Evolutionary conservation across 2,888 invertebrate genomes (phyloP).

Genomic region (Amphipoea lucens): DNA sequence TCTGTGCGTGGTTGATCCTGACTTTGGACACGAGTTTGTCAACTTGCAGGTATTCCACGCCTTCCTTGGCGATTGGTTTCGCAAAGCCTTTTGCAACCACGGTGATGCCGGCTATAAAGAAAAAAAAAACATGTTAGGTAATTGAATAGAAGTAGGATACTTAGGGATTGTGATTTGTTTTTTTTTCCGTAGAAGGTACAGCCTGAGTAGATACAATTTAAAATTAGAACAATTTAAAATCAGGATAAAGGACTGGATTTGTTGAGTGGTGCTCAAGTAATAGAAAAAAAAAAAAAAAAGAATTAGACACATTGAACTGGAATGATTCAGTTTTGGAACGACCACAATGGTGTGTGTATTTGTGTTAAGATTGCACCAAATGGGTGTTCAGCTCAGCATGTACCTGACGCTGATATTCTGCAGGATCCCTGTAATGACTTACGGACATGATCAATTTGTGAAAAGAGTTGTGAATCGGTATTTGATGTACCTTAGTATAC

Average conservation of each 20-base stretch:
- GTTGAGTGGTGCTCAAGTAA: neutral
- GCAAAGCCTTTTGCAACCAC: slow-evolving; percentile 90
- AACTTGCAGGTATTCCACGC: slow-evolving; percentile 91
- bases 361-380: neutral
- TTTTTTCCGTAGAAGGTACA: too few relatives aligned
- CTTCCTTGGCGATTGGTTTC: slow-evolving; percentile 90
- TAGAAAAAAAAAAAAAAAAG: neutral
- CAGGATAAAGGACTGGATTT: neutral
- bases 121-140: neutral
- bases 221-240: neutral
- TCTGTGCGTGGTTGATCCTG: slow-evolving; percentile 91
- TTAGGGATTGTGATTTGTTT: too few relatives aligned
- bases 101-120: slow-evolving; percentile 89
- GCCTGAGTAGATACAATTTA: too few relatives aligned
- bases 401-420: neutral
- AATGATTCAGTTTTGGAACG: neutral
- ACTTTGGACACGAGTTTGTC: slow-evolving; percentile 91
- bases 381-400: neutral
- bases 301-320: neutral
- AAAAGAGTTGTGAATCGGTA: too few relatives aligned
- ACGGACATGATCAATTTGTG: neutral
- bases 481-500: neutral
- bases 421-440: neutral
- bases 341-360: neutral
- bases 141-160: neutral